Evolutionary conservation across 2,797 vertebrate genomes (phyloP), one percentile per base, ranked within the genome.

Genomic region (Myiotriccus ornatus): DNA sequence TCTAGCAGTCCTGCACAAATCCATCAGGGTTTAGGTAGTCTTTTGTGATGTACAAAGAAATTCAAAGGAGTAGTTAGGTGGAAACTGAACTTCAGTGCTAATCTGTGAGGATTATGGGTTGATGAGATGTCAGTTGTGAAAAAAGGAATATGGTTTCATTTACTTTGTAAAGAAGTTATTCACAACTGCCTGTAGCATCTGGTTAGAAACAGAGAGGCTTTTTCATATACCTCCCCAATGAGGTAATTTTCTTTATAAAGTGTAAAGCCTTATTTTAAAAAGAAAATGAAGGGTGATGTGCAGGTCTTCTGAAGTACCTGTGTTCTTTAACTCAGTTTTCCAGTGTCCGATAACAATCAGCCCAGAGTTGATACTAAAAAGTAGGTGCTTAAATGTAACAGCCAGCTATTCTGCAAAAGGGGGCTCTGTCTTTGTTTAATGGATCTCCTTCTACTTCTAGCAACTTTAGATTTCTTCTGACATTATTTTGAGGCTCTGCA

Each of bases 111-210:
- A 77, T 30, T 93, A 73, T 68, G 55, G 69, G 17, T 79, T 87
- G 77, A 49, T 1, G 6, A 67, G 55, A 57, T 91, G 88, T 83
- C 59, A 88, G 18, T 12, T 85, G 34, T 59, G 16, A 75, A 77
- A 86, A 69, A 69, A 6, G 1, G 0, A 5, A 27, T n/a, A 83
- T 3, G 5, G 37, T 80, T 90, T 95, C 85, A 63, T 13, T 90
- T 90, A 81, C 78, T 89, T 59, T 24, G 32, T 70, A 47, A 77
- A 85, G 77, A 75, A 94, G 35, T 91, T 68, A n/a, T 22, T 91
- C 62, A 17, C 24, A 10, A 55, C 44, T 75, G 73, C 73, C 37
- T 1, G 2, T 84, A 53, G 55, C 30, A 46, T 59, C 59, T 84
- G 39, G 39, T 73, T 88, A 46, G 78, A 91, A 90, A 43, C 32